Conservation (phyloP, 2,797 vertebrate genomes). For the Gymnoscopelus microlampas region DNA sequence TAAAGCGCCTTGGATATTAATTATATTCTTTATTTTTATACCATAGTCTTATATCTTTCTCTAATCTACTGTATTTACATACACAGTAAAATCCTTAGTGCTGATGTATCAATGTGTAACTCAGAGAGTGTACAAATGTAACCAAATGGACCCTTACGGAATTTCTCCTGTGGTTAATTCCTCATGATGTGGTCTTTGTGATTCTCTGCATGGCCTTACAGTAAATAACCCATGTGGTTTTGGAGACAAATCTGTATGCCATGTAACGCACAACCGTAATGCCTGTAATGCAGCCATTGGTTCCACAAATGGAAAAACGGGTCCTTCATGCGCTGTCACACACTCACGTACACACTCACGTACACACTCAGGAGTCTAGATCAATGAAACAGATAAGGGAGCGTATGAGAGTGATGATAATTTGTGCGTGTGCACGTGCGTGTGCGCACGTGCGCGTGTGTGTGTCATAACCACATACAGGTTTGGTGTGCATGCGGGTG, state of each 20-base stretch:
- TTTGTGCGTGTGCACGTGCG: constrained; percentile 12
- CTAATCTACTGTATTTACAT: too few species aligned
- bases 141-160: too few species aligned
- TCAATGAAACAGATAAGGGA: constrained; percentile 32
- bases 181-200: too few species aligned
- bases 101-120: too few species aligned
- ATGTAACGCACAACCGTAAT: constrained; percentile 32
- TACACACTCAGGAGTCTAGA: constrained; percentile 33
- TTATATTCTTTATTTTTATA: neutral
- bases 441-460: neutral
- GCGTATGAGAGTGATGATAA: constrained; percentile 34
- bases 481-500: too few species aligned
- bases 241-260: constrained; percentile 27
- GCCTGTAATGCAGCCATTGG: constrained; percentile 48
- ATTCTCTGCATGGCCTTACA: too few species aligned
- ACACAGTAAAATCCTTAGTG: too few species aligned
- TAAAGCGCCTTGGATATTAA: too few species aligned
- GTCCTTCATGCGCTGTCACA: constrained; percentile 14
- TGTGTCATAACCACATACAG: neutral
- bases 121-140: too few species aligned
- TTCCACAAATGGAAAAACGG: constrained; percentile 33
- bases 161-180: too few species aligned
- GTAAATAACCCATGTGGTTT: neutral
- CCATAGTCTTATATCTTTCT: too few species aligned
- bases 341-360: neutral